Evolutionary conservation across 2,888 invertebrate genomes (phyloP).

Genomic region (Tetragnatha montana): DNA sequence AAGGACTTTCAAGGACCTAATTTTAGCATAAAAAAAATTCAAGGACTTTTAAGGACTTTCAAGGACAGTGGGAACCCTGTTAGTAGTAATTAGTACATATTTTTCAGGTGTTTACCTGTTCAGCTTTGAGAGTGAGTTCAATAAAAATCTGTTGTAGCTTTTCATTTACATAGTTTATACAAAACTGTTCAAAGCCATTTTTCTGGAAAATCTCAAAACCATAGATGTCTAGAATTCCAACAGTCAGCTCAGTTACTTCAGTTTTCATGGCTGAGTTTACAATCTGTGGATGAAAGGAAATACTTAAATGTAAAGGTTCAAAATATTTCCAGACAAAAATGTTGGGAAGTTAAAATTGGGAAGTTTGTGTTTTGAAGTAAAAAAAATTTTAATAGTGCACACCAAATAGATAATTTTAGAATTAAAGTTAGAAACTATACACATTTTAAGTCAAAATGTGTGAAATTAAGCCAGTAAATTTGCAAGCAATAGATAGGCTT

Average conservation of each 20-base stretch:
- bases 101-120: constrained; percentile 79
- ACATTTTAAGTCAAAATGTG: too few relatives aligned
- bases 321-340: too few relatives aligned
- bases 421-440: too few relatives aligned
- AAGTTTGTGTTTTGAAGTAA: too few relatives aligned
- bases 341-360: too few relatives aligned
- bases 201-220: constrained; percentile 84
- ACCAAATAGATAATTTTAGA: too few relatives aligned
- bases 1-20: too few relatives aligned
- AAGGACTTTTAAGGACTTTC: not conserved
- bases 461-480: too few relatives aligned
- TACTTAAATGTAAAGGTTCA: not conserved
- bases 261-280: constrained; percentile 82
- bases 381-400: too few relatives aligned
- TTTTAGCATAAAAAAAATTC: not conserved
- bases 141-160: constrained; percentile 85
- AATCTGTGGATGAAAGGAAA: constrained; percentile 76
- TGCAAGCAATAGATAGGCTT: too few relatives aligned
- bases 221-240: constrained; percentile 84
- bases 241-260: constrained; percentile 77
- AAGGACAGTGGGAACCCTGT: not conserved
- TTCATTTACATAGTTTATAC: constrained; percentile 85
- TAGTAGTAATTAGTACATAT: not conserved
- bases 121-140: constrained; percentile 83
- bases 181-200: constrained; percentile 85